Base-by-base conservation (phyloP, 2,113 vertebrate genomes). In the Cyanocitta stelleri region DNA sequence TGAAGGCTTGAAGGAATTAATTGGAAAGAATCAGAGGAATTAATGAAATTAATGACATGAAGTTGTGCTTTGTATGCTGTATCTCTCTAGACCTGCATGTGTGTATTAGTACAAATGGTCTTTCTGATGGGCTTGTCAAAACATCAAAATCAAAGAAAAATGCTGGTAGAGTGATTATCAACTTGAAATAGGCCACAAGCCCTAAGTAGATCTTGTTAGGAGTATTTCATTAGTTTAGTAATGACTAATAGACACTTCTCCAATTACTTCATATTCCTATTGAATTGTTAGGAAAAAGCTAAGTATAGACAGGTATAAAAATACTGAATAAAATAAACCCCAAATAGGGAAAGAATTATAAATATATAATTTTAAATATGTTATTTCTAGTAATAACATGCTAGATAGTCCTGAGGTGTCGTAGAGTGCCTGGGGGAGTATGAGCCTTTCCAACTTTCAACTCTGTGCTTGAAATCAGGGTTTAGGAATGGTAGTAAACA, bases 11-110 rank as follows among this genome's bases (percentile, higher is more conserved):
- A 56, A 91, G 69, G 69, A 93, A 87, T 81, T 94, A 91, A 82
- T 52, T 94, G 75, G 52, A 85, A 94, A 51, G 90, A 85, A 92
- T 88, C 51, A 74, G 44, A 83, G 51, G 82, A 92, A 92, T 93
- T 87, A 76, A 52, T 86, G 54, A 51, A 90, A 88, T 91, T 90
- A 89, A 73, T 79, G 49, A 71, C 33, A 58, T 90, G n/a, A 63
- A 82, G 17, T 39, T 69, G 39, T 82, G 46, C 48, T 52, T 75
- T 82, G 43, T 37, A 35, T 46, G 44, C 26, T 66, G 0, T 59
- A 62, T 80, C 23, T 73, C 55, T 85, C 66, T 63, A 85, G 66
- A 82, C 29, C 26, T 89, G 37, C 24, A 22, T 39, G 30, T 52
- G 6, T 90, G 7, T 77, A 13, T 41, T 90, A 35, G 22, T 74